Conservation (phyloP, 1,140 invertebrate genomes). For the Anoplolepis gracilipes region DNA sequence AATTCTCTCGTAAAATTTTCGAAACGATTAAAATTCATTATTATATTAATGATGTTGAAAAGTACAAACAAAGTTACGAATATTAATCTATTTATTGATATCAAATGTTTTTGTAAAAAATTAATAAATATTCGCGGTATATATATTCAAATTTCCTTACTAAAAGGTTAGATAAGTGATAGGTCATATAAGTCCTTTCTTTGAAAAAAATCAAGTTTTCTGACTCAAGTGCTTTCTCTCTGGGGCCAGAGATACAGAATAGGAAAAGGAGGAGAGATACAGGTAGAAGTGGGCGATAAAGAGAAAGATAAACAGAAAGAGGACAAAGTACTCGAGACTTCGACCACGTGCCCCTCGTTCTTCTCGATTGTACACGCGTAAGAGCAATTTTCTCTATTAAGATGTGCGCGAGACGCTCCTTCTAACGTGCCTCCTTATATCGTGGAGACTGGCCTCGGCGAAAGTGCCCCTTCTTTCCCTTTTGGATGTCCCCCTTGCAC, state of each 20-base stretch:
- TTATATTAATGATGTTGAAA: background rate
- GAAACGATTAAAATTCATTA: background rate
- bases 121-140: background rate
- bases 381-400: constrained; percentile 74
- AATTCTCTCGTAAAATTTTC: background rate
- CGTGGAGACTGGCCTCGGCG: background rate
- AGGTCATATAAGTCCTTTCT: background rate
- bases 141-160: background rate
- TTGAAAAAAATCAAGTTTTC: constrained; percentile 39
- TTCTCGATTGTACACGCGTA: constrained; percentile 73
- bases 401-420: background rate
- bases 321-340: constrained; percentile 69
- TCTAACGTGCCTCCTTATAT: background rate
- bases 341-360: constrained; percentile 71
- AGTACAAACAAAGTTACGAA: background rate
- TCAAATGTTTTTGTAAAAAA: background rate
- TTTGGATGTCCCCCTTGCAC: constrained; percentile 36
- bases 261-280: constrained; percentile 28
- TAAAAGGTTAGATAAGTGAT: constrained; percentile 2
- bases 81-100: background rate
- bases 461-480: background rate
- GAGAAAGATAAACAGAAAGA: constrained; percentile 47
- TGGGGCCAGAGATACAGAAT: constrained; percentile 41
- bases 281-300: constrained; percentile 50
- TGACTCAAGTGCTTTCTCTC: constrained; percentile 55